Conservation (phyloP, 2,888 invertebrate genomes). For the Parnassius orleans region DNA sequence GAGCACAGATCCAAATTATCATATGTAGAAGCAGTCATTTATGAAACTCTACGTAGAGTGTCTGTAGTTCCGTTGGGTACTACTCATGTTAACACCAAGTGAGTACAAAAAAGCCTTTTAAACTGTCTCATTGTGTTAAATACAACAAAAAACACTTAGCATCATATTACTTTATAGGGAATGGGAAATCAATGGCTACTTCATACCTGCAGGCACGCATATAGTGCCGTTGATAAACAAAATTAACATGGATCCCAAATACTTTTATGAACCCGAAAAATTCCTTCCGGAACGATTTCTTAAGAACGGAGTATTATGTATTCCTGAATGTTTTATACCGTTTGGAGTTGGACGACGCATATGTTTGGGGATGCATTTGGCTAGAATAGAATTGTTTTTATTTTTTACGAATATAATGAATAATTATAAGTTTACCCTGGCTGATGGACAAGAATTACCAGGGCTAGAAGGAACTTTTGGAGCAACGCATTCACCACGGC, state of each 20-base stretch:
- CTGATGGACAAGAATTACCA: slow-evolving; percentile 85
- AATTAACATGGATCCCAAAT: slow-evolving; percentile 90
- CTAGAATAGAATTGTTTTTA: slow-evolving; percentile 90
- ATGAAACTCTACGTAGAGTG: slow-evolving; percentile 88
- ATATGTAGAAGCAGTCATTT: slow-evolving; percentile 89
- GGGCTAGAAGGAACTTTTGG: slow-evolving; percentile 87
- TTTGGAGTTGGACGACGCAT: slow-evolving; percentile 92
- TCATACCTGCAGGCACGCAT: slow-evolving; percentile 88
- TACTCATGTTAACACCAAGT: slow-evolving; percentile 90
- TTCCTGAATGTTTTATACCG: slow-evolving; percentile 90
- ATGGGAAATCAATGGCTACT: slow-evolving; percentile 85
- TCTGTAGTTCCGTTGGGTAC: slow-evolving; percentile 92
- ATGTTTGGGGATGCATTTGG: slow-evolving; percentile 90
- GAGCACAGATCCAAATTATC: slow-evolving; percentile 87
- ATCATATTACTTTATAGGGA: slow-evolving; percentile 77
- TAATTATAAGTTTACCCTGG: slow-evolving; percentile 84
- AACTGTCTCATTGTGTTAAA: neutral
- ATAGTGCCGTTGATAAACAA: slow-evolving; percentile 90
- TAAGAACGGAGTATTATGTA: slow-evolving; percentile 84
- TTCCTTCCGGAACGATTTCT: slow-evolving; percentile 90
- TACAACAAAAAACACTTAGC: neutral
- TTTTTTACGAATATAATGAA: slow-evolving; percentile 90
- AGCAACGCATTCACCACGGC: slow-evolving; percentile 86
- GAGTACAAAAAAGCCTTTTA: slow-evolving; percentile 48
- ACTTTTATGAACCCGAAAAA: slow-evolving; percentile 89